Base-by-base conservation (phyloP, 2,113 vertebrate genomes). In the Balaeniceps rex region DNA sequence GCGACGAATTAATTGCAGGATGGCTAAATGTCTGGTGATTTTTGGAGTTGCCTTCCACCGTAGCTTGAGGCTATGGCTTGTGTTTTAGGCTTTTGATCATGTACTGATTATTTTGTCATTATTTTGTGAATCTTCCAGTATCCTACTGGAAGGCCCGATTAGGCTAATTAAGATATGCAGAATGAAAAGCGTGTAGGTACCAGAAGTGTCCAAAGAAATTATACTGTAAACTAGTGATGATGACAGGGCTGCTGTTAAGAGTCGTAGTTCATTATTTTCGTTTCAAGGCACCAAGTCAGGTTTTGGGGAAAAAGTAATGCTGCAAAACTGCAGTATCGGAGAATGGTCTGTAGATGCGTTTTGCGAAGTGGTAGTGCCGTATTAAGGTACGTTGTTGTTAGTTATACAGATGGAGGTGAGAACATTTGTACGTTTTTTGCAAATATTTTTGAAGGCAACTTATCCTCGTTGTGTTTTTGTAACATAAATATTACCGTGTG, bases 401-500 rank as follows among this genome's bases (percentile, higher is more conserved):
- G n/a, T 87, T 38, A 33, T 1, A 23, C 15, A 29, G 38, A 31
- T 55, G 71, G 13, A 58, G 63, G 65, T 46, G 66, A 49, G 36
- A 51, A 23, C 12, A 3, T 34, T 57, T 49, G 15, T 60, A 28
- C 7, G 2, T 77, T 40, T 44, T 13, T 17, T 40, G 7, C 8
- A 49, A 46, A 58, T 52, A 6, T 7, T 25, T 72, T 54, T 55
- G 16, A 80, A 49, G 42, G 22, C 23, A 49, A 12, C n/a, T 83
- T 44, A 29, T 23, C 31, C 31, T 58, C 26, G 5, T 52, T 58
- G 14, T 55, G 23, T 2, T 51, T 88, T 55, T 44, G 9, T 79
- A 47, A 22, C 2, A 6, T 19, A 36, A 74, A 17, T 49, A 26
- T 79, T 60, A 6, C 19, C 2, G 0, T 26, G 38, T 10, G 6